These are phyloP conservation scores for Aporophyla nigra DNA, from an alignment of 2,888 invertebrate species.

Conservation along the genomic window DNA sequence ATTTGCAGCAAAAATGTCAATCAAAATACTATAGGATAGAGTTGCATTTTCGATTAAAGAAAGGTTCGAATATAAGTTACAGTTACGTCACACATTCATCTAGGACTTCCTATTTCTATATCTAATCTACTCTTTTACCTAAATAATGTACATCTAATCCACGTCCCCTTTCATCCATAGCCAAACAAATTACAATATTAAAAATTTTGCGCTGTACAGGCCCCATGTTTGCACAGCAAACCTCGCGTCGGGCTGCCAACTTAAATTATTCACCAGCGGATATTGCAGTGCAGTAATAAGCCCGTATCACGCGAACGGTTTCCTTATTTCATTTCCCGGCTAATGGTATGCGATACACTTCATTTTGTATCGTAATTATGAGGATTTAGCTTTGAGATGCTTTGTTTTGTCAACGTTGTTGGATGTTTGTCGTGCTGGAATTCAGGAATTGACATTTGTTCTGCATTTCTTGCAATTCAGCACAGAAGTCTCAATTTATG, in stretches of 20 bases:
- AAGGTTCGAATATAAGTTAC: no score
- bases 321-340: constrained; percentile 68
- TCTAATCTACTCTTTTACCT: not conserved
- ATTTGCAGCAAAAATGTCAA: no score
- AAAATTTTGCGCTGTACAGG: constrained; percentile 30
- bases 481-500: not conserved
- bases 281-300: constrained; percentile 72
- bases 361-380: constrained; percentile 37
- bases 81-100: no score
- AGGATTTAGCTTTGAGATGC: constrained; percentile 1
- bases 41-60: no score
- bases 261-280: constrained; percentile 70
- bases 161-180: not conserved
- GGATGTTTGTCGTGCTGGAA: not conserved
- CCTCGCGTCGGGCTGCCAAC: constrained; percentile 43
- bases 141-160: constrained; percentile 34
- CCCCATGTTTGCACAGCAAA: constrained; percentile 42
- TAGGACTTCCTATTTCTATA: not conserved
- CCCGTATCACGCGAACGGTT: constrained; percentile 67
- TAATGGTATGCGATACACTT: constrained; percentile 44
- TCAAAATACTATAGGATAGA: no score
- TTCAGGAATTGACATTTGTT: not conserved
- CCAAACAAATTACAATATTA: constrained; percentile 55
- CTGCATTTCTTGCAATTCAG: constrained; percentile 6
- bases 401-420: constrained; percentile 20